Percentiles rank a stretch among this genome's conserved stretches.
phyloP scores from a whole-genome alignment of 2,888 invertebrate genomes.

The Cantharis rufa region DNA sequence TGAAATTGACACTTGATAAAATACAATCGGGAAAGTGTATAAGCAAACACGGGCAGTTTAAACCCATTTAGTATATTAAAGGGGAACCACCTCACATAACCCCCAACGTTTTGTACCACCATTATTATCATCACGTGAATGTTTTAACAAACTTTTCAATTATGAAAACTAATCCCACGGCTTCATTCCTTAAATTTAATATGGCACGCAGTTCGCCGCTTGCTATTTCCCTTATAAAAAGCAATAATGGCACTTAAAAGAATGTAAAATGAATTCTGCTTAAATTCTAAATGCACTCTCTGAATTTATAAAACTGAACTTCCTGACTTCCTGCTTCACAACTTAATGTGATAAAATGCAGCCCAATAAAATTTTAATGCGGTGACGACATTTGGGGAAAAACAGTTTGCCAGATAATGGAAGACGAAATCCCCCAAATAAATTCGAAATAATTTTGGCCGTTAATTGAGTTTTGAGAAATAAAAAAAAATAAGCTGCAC shows the following conservation, averaged over 20 bases:
- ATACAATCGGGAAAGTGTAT: slow-evolving; percentile 24
- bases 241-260: slow-evolving; percentile 30
- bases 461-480: neutral
- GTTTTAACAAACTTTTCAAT: slow-evolving; percentile 40
- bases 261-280: slow-evolving; percentile 28
- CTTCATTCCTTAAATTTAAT: slow-evolving; percentile 37
- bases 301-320: slow-evolving; percentile 26
- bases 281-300: slow-evolving; percentile 25
- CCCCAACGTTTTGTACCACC: slow-evolving; percentile 14
- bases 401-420: neutral
- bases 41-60: slow-evolving; percentile 26
- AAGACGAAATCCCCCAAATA: neutral
- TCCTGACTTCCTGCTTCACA: slow-evolving; percentile 15
- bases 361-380: neutral
- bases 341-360: neutral
- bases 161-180: slow-evolving; percentile 38
- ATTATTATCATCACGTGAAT: slow-evolving; percentile 33
- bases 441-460: neutral
- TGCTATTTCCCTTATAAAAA: slow-evolving; percentile 29
- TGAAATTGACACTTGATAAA: slow-evolving; percentile 25
- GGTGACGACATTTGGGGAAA: neutral
- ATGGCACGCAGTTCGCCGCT: slow-evolving; percentile 28
- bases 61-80: slow-evolving; percentile 30
- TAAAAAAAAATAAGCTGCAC: neutral
- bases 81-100: slow-evolving; percentile 14